These are phyloP conservation scores for Rhinichthys osculus DNA, from an alignment of 2,797 vertebrate species.

Conservation along the genomic window DNA sequence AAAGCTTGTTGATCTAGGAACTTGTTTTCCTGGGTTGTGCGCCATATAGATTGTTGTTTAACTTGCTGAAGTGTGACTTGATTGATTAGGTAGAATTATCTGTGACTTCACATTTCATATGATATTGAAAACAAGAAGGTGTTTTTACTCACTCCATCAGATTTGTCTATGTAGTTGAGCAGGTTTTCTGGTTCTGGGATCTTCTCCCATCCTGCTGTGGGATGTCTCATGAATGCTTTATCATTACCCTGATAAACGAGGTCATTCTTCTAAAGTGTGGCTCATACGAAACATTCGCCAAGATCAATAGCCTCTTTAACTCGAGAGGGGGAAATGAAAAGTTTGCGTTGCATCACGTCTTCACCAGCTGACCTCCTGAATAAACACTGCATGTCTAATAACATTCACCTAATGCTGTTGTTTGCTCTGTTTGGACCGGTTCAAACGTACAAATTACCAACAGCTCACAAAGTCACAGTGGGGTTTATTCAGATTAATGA, in stretches of 20 bases:
- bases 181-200: not conserved
- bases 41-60: not conserved
- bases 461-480: slow-evolving; percentile 30
- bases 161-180: not conserved
- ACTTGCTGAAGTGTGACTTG: not conserved
- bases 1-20: not conserved
- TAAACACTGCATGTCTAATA: slow-evolving; percentile 55
- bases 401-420: slow-evolving; percentile 44
- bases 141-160: not conserved
- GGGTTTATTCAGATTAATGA: slow-evolving; percentile 38
- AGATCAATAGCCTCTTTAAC: slow-evolving; percentile 69
- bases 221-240: slow-evolving; percentile 49
- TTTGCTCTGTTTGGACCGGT: slow-evolving; percentile 21
- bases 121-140: not conserved
- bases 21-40: not conserved
- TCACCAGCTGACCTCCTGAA: slow-evolving; percentile 59
- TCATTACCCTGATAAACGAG: slow-evolving; percentile 59
- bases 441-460: slow-evolving; percentile 24
- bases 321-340: slow-evolving; percentile 61
- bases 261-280: slow-evolving; percentile 63
- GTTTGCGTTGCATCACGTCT: slow-evolving; percentile 63
- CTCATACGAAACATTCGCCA: slow-evolving; percentile 62
- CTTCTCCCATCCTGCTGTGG: slow-evolving; percentile 10
- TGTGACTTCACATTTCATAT: not conserved
- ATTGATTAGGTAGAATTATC: not conserved